Conservation (phyloP, 1,140 invertebrate genomes). For the Heterodera carotae region DNA sequence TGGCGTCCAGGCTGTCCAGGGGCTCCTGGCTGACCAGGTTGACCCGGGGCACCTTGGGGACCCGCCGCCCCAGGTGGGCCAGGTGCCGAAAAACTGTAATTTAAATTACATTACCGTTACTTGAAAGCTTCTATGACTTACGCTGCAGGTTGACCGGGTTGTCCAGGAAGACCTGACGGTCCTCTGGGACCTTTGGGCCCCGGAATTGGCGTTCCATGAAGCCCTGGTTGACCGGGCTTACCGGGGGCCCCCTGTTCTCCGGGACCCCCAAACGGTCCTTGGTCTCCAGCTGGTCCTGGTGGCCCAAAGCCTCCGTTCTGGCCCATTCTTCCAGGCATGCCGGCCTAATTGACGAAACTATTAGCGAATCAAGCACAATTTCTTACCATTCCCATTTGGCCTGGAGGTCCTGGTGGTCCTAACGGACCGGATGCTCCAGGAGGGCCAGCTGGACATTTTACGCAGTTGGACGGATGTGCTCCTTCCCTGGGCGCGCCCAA, state of each 20-base stretch:
- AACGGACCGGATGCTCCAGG: constrained; percentile 25
- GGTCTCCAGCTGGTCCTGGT: constrained; percentile 28
- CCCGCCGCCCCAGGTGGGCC: constrained; percentile 32
- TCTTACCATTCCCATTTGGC: constrained; percentile 24
- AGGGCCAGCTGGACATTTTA: constrained; percentile 45
- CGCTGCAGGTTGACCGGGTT: constrained; percentile 25
- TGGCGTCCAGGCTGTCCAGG: constrained; percentile 41
- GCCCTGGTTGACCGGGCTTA: constrained; percentile 30
- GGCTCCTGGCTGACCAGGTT: constrained; percentile 33
- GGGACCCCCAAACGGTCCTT: constrained; percentile 25
- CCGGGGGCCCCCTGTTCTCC: constrained; percentile 29
- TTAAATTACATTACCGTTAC: neutral
- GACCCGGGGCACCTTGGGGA: constrained; percentile 31
- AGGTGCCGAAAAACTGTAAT: constrained; percentile 8
- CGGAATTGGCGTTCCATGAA: constrained; percentile 35
- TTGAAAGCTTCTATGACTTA: neutral
- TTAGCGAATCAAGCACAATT: neutral
- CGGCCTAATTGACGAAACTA: constrained; percentile 27
- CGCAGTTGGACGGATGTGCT: constrained; percentile 29
- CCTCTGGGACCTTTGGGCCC: constrained; percentile 47
- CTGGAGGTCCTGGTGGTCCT: constrained; percentile 37
- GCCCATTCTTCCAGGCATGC: constrained; percentile 43
- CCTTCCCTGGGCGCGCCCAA: neutral
- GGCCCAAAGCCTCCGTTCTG: constrained; percentile 27
- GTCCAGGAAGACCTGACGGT: constrained; percentile 28